These are phyloP conservation scores for Aethina tumida DNA, from an alignment of 1,140 invertebrate genomes.

Conservation along the genomic window DNA sequence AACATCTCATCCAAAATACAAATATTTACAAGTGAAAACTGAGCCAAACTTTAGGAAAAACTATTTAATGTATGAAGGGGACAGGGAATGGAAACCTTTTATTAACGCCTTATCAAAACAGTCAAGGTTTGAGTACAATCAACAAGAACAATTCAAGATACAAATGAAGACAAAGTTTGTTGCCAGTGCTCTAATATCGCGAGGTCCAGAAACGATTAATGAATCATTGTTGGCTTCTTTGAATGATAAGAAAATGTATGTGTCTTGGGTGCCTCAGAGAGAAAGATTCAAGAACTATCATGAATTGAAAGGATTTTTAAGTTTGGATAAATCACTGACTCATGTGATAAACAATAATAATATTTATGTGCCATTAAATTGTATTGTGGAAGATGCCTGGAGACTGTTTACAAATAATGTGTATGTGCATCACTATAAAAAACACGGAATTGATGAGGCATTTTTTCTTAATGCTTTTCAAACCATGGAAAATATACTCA, in stretches of 20 bases:
- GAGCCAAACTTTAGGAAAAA: conserved; percentile 30
- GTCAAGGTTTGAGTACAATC: conserved; percentile 12
- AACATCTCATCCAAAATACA: conserved; percentile 39
- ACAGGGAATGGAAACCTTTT: conserved; percentile 12
- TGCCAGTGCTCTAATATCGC: conserved; percentile 29
- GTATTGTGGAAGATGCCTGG: conserved; percentile 39
- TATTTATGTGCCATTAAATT: conserved; percentile 33
- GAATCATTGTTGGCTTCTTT: conserved; percentile 24
- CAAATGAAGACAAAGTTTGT: conserved; percentile 7
- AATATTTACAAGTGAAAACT: conserved; percentile 38
- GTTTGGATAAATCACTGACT: conserved; percentile 38
- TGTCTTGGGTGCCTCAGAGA: conserved; percentile 35
- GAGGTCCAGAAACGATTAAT: conserved; percentile 26
- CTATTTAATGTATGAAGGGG: conserved; percentile 29
- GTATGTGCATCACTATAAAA: conserved; percentile 44
- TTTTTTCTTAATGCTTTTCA: conserved; percentile 42
- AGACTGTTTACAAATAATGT: conserved; percentile 39
- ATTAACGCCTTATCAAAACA: conserved; percentile 10
- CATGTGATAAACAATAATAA: conserved; percentile 40
- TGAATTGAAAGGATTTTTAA: conserved; percentile 34
- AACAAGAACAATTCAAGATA: not conserved
- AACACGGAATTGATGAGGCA: conserved; percentile 39
- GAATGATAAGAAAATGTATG: conserved; percentile 32
- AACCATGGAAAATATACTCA: conserved; percentile 39
- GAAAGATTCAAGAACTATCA: conserved; percentile 36